Percentiles rank a stretch among this genome's conserved stretches.
These are phyloP conservation scores for Dynastes tityus DNA, from an alignment of 2,888 invertebrate genomes.

Conservation along the genomic window DNA sequence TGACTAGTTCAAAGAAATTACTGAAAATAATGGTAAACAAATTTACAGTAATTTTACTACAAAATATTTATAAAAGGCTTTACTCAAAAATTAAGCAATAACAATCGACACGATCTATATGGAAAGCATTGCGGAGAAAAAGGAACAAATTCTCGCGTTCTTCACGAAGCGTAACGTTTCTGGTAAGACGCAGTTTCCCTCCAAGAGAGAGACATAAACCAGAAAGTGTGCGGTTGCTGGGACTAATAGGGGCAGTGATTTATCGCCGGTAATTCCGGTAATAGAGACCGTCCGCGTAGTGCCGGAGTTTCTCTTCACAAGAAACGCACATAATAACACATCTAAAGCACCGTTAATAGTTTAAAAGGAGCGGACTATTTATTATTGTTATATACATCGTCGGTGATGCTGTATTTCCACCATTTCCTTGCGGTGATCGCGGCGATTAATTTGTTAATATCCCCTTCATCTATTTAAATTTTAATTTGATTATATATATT, in stretches of 20 bases:
- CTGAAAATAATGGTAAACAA: neutral
- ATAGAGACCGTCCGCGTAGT: constrained; percentile 58
- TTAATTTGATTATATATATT: neutral
- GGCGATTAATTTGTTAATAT: neutral
- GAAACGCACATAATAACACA: constrained; percentile 37
- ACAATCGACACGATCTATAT: neutral
- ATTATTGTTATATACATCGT: constrained; percentile 21
- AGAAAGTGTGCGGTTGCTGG: constrained; percentile 47
- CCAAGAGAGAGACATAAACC: constrained; percentile 43
- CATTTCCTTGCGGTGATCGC: neutral
- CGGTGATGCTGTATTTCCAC: neutral
- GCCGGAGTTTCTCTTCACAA: constrained; percentile 24
- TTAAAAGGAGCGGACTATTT: constrained; percentile 22
- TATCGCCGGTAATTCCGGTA: constrained; percentile 68
- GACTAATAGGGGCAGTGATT: constrained; percentile 64
- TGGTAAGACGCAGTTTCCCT: constrained; percentile 33
- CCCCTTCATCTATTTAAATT: neutral
- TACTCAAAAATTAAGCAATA: neutral
- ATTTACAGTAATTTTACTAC: neutral
- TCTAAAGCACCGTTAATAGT: constrained; percentile 42
- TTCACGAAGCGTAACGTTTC: constrained; percentile 45
- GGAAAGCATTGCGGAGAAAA: neutral
- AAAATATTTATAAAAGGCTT: neutral
- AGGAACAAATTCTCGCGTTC: constrained; percentile 17
- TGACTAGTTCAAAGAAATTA: neutral